A percentile compares a stretch with the other conserved stretches of the same genome.
phyloP scores from a whole-genome alignment of 2,797 vertebrate species.

The Cetoscarus ocellatus region DNA sequence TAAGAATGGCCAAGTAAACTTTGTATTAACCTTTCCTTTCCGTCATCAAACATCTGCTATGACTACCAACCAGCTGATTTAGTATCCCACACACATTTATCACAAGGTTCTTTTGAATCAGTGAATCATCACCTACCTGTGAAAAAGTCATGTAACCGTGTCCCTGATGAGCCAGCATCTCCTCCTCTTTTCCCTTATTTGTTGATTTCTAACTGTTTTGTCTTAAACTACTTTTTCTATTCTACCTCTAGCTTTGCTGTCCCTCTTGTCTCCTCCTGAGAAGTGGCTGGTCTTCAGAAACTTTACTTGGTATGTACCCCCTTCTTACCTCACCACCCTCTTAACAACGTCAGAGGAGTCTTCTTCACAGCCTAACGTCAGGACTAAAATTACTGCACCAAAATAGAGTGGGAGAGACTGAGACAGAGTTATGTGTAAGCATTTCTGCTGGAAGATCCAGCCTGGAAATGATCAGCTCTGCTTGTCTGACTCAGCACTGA shows the following conservation, averaged over 20 bases:
- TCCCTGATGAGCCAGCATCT: constrained; percentile 52
- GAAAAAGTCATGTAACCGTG: constrained; percentile 36
- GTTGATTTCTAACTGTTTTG: constrained; percentile 6
- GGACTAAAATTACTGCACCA: constrained; percentile 69
- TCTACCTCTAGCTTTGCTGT: not conserved
- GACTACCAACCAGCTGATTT: not conserved
- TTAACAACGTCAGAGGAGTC: constrained; percentile 43
- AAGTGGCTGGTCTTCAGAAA: constrained; percentile 7
- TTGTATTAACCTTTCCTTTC: not conserved
- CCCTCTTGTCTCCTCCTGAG: not conserved
- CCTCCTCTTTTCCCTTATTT: constrained; percentile 23
- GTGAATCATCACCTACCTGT: constrained; percentile 67
- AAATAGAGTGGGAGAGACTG: constrained; percentile 15
- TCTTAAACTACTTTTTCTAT: constrained; percentile 4
- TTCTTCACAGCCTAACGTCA: constrained; percentile 62
- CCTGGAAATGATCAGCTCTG: constrained; percentile 50
- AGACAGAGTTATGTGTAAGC: constrained; percentile 48
- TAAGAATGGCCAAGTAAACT: no score
- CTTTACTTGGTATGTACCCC: constrained; percentile 3
- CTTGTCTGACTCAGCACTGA: constrained; percentile 48
- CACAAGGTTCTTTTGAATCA: not conserved
- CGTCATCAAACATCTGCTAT: not conserved
- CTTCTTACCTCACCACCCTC: constrained; percentile 33
- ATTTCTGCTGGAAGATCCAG: constrained; percentile 25
- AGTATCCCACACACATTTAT: not conserved